Evolutionary conservation across 2,797 vertebrate genomes (phyloP), one percentile per base, ranked within the genome.

Genomic region (Heliangelus exortis): DNA sequence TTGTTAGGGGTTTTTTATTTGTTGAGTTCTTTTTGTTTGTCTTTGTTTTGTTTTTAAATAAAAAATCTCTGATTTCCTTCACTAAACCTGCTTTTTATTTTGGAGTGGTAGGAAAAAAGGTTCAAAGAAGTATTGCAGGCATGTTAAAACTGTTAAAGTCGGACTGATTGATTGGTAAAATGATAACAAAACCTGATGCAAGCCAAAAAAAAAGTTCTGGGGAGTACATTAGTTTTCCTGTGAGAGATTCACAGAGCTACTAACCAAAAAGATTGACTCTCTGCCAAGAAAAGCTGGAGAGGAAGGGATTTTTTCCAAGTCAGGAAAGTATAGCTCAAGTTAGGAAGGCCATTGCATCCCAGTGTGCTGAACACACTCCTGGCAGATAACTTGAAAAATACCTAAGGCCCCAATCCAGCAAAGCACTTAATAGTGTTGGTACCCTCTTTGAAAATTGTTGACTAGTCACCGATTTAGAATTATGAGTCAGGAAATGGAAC

Each of bases 231-330:
- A n/a, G 7, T 43, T 90, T 88, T 88, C 50, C 11, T 59, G 33
- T 73, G 79, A 79, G 33, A 77, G 43, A 68, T 58, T 67, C 41
- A 77, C 15, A 55, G 50, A 81, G 28, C 29, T 66, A 85, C 59
- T 26, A 86, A 71, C 15, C 25, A 68, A 82, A 62, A 69, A 19
- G 16, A 25, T 55, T 96, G 36, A 63, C 5, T 66, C 29, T 73
- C 29, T 93, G 65, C 41, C 73, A 85, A 93, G 36, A 85, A 92
- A 87, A 77, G 7, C 20, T 65, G 74, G 59, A 89, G 89, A 51
- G 10, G 41, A 73, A 57, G 18, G 5, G 19, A 41, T 28, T 53
- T 84, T 89, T 87, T 68, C 59, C 78, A 84, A 51, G 34, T 39
- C 61, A 78, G 43, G 57, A 89, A 67, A 84, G 43, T 55, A 80